These are phyloP conservation scores for Gibbula magus DNA, from an alignment of 2,888 invertebrate genomes.

Conservation along the genomic window DNA sequence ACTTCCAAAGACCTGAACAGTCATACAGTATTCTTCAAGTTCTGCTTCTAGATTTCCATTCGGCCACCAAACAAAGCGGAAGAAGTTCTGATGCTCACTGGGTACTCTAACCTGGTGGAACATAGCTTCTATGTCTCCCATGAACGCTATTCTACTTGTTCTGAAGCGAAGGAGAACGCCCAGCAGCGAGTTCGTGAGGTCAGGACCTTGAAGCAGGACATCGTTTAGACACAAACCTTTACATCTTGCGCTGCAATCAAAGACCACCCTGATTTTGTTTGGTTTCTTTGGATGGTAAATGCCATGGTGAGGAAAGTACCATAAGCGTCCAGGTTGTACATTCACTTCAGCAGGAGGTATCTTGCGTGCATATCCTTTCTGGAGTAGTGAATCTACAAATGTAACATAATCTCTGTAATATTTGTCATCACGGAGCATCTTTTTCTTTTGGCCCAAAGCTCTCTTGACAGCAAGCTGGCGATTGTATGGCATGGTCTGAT, in stretches of 20 bases:
- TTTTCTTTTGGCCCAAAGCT: not conserved
- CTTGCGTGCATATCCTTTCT: not conserved
- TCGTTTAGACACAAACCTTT: not conserved
- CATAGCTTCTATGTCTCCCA: slow-evolving; percentile 10
- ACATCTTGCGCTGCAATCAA: not conserved
- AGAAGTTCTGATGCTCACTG: not conserved
- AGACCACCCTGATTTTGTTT: too few relatives aligned
- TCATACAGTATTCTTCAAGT: slow-evolving; percentile 1
- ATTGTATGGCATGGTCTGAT: not conserved
- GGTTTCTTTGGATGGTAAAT: too few relatives aligned
- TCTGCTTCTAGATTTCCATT: not conserved
- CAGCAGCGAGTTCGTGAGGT: not conserved
- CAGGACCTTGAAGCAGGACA: not conserved
- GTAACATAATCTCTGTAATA: slow-evolving; percentile 22
- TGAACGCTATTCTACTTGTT: not conserved
- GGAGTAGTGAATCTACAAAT: slow-evolving; percentile 19
- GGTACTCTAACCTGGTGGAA: slow-evolving; percentile 6
- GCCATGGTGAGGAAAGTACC: too few relatives aligned
- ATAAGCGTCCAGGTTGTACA: not conserved
- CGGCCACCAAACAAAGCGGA: slow-evolving; percentile 5
- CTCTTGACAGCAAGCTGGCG: not conserved
- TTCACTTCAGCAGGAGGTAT: too few relatives aligned
- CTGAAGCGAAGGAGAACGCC: not conserved
- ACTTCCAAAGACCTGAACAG: not conserved
- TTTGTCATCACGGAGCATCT: not conserved